phyloP scores from a whole-genome alignment of 1,140 invertebrate genomes.

The Procambarus virginalis region DNA sequence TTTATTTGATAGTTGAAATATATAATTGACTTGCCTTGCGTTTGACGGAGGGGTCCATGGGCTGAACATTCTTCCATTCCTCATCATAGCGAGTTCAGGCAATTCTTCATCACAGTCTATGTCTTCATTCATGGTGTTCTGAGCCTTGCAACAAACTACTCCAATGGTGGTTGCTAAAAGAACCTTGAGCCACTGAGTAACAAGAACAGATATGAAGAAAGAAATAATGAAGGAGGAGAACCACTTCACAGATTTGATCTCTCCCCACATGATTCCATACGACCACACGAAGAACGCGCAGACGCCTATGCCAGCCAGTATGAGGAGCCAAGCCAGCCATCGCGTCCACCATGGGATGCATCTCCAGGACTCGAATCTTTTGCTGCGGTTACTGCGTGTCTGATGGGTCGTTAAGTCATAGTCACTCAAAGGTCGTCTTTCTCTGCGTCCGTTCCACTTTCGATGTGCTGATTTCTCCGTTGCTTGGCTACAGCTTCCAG shows the following conservation, averaged over 20 bases:
- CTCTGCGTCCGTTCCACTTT: background rate
- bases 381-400: constrained; percentile 14
- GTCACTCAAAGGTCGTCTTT: background rate
- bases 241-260: constrained; percentile 78
- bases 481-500: constrained; percentile 7
- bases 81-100: constrained; percentile 71
- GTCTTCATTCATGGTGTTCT: constrained; percentile 75
- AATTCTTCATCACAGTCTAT: constrained; percentile 77
- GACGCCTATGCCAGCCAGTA: constrained; percentile 73
- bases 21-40: constrained; percentile 26
- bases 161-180: constrained; percentile 26
- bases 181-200: constrained; percentile 79
- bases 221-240: constrained; percentile 77
- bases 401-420: constrained; percentile 2
- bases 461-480: background rate
- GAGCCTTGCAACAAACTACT: constrained; percentile 51
- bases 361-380: constrained; percentile 20
- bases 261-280: constrained; percentile 77
- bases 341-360: constrained; percentile 76
- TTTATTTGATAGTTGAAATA: background rate
- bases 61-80: constrained; percentile 65
- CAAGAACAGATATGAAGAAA: constrained; percentile 75
- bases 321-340: constrained; percentile 76
- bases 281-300: constrained; percentile 76
- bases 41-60: constrained; percentile 10